These are phyloP conservation scores for Cygnus atratus DNA, from an alignment of 2,113 vertebrate genomes.

Conservation along the genomic window DNA sequence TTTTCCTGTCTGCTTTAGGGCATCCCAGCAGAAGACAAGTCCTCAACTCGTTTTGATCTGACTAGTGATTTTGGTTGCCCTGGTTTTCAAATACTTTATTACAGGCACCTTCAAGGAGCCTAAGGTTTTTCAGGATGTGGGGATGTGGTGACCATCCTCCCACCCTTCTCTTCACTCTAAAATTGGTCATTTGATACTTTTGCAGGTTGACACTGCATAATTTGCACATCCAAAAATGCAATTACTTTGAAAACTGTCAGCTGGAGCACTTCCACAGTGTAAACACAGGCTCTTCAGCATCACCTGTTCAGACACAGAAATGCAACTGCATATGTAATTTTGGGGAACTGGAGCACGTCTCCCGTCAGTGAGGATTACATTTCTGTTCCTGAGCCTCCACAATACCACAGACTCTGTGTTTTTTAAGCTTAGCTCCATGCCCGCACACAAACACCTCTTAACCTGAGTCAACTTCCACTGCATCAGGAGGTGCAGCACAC, in stretches of 20 bases:
- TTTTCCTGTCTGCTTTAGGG: conserved; percentile 22
- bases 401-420: background rate
- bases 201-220: background rate
- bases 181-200: background rate
- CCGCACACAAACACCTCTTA: background rate
- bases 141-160: background rate
- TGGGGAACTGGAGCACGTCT: background rate
- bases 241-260: conserved; percentile 3
- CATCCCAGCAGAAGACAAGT: background rate
- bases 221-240: background rate
- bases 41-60: background rate
- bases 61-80: background rate
- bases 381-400: background rate
- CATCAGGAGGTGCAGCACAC: background rate
- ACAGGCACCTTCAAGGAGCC: background rate
- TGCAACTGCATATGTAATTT: background rate
- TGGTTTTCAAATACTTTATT: background rate
- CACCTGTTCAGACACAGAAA: background rate
- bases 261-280: background rate
- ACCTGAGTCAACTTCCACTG: background rate
- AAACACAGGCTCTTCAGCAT: background rate
- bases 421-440: background rate
- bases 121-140: background rate
- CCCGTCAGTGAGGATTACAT: background rate
- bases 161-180: background rate